phyloP scores from a whole-genome alignment of 1,140 invertebrate species.

The Drosophila baimaii region DNA sequence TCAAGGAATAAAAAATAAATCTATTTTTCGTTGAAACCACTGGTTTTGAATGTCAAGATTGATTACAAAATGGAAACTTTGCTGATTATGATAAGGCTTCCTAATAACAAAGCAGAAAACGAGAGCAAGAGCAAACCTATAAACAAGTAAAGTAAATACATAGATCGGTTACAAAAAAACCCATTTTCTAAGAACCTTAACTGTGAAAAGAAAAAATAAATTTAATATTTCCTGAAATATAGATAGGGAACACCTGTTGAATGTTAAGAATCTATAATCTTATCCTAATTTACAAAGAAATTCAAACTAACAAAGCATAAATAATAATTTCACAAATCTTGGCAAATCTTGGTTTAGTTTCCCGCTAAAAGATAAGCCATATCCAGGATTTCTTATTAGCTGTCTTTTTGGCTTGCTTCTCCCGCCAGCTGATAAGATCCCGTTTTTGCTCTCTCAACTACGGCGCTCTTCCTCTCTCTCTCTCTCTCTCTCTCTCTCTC shows the following conservation, averaged over 20 bases:
- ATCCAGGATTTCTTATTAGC: background rate
- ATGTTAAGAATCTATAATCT: background rate
- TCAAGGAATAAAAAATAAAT: background rate
- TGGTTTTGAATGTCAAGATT: background rate
- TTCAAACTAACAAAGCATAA: background rate
- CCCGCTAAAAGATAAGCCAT: background rate
- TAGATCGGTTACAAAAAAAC: background rate
- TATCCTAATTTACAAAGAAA: background rate
- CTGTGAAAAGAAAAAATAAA: background rate
- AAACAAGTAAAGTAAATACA: background rate
- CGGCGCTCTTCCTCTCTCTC: background rate
- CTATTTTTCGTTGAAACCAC: background rate
- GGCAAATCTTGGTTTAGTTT: background rate
- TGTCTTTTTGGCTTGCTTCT: background rate
- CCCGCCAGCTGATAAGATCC: constrained; percentile 5
- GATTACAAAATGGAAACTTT: background rate
- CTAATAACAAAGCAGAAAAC: background rate
- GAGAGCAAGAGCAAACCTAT: background rate
- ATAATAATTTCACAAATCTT: background rate
- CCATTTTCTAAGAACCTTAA: background rate
- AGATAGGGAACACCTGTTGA: constrained; percentile 1
- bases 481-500: constrained; percentile 6
- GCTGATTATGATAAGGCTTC: background rate
- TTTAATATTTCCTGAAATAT: background rate
- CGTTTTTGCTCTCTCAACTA: background rate